These are phyloP conservation scores for Cottus gobio DNA, from an alignment of 2,113 vertebrate species.

Conservation along the genomic window DNA sequence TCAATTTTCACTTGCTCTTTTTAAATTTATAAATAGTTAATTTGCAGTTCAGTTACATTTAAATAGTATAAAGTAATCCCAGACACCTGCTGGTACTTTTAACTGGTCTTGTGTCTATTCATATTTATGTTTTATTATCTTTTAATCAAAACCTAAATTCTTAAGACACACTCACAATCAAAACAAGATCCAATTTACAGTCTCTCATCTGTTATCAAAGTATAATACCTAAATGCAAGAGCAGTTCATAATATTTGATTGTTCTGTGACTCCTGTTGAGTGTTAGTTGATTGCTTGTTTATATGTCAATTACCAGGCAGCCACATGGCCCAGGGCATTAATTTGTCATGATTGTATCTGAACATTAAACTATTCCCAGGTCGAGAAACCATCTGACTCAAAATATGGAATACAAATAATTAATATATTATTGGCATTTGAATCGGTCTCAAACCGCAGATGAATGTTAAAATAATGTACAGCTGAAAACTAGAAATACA, in stretches of 20 bases:
- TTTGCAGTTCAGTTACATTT: slow-evolving; percentile 5
- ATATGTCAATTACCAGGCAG: slow-evolving; percentile 17
- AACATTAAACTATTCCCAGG: slow-evolving; percentile 34
- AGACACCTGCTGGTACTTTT: neutral
- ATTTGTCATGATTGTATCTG: slow-evolving; percentile 31
- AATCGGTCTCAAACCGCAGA: slow-evolving; percentile 18
- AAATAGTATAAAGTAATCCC: neutral
- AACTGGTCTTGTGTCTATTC: neutral
- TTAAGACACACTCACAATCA: neutral
- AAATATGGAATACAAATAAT: slow-evolving; percentile 12
- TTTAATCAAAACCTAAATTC: neutral
- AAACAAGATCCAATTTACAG: neutral
- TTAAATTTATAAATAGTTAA: neutral
- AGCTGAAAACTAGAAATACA: slow-evolving; percentile 47
- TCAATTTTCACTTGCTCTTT: neutral
- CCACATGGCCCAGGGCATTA: neutral
- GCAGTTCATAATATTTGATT: neutral
- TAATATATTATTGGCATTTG: slow-evolving; percentile 15
- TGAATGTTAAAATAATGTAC: slow-evolving; percentile 40
- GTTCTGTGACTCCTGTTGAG: neutral
- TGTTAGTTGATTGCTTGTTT: slow-evolving; percentile 32
- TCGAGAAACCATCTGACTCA: slow-evolving; percentile 11
- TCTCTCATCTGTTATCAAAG: neutral
- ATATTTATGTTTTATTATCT: neutral
- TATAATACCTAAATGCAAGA: neutral